Conservation (phyloP, 2,888 invertebrate genomes). For the Aelia acuminata region DNA sequence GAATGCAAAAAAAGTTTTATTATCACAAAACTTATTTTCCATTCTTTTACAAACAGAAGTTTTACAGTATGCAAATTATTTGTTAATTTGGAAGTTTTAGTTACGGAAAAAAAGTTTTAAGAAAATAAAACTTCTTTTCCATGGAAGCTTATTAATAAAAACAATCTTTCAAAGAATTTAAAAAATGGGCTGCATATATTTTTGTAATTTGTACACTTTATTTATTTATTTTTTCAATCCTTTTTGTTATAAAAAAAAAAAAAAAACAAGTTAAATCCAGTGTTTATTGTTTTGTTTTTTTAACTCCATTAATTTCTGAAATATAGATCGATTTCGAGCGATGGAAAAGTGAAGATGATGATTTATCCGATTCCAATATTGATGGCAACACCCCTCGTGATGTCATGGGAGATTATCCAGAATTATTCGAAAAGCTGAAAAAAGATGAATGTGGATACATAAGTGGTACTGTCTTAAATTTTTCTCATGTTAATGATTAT, state of each 20-base stretch:
- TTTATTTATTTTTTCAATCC: too few species aligned
- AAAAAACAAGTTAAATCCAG: not conserved
- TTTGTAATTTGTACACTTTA: not conserved
- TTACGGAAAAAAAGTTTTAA: too few species aligned
- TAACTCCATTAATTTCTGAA: not conserved
- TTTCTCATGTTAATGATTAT: not conserved
- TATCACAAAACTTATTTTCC: too few species aligned
- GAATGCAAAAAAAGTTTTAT: too few species aligned
- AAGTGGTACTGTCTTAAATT: conserved; percentile 73
- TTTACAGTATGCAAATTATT: too few species aligned
- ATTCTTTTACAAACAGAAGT: too few species aligned
- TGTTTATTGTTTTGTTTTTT: not conserved
- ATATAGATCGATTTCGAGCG: conserved; percentile 89
- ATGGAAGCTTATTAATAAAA: too few species aligned
- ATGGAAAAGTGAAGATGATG: conserved; percentile 86
- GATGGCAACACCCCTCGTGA: conserved; percentile 69
- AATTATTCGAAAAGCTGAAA: conserved; percentile 80
- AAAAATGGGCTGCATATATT: too few species aligned
- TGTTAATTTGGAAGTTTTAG: too few species aligned
- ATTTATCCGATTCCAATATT: conserved; percentile 68
- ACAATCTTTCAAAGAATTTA: too few species aligned
- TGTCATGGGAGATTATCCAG: conserved; percentile 83
- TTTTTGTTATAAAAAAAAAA: not conserved
- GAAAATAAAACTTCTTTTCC: too few species aligned
- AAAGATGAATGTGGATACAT: conserved; percentile 84